These are phyloP conservation scores for Zygogramma bicolorata DNA, from an alignment of 2,888 invertebrate genomes.

Conservation along the genomic window DNA sequence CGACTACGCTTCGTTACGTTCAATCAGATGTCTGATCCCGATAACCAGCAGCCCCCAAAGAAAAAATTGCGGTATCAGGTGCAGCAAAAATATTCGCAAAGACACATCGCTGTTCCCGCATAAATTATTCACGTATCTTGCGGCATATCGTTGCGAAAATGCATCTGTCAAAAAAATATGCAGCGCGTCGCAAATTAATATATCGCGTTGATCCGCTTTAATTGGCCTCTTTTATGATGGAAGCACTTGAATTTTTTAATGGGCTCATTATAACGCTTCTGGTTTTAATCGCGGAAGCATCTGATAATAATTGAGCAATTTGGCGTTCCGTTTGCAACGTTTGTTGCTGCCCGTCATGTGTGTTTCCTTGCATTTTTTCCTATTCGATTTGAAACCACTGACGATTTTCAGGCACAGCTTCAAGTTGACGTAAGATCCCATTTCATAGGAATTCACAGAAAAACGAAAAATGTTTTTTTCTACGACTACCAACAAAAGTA, in stretches of 20 bases:
- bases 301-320: not conserved
- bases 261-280: slow-evolving; percentile 5
- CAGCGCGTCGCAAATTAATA: slow-evolving; percentile 14
- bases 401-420: no score
- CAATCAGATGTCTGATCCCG: slow-evolving; percentile 14
- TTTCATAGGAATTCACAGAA: no score
- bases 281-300: not conserved
- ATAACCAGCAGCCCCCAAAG: slow-evolving; percentile 5
- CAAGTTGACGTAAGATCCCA: no score
- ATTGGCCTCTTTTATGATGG: slow-evolving; percentile 14
- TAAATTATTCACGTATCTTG: slow-evolving; percentile 22
- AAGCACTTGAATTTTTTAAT: not conserved
- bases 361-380: no score
- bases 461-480: no score
- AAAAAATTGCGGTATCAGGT: slow-evolving; percentile 34
- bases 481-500: no score
- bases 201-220: slow-evolving; percentile 4
- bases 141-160: slow-evolving; percentile 8
- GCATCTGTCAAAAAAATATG: slow-evolving; percentile 24
- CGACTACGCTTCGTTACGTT: not conserved
- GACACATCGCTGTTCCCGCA: slow-evolving; percentile 27
- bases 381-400: no score
- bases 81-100: slow-evolving; percentile 25
- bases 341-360: no score
- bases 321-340: not conserved